These are phyloP conservation scores for Cyprinodon variegatus DNA, from an alignment of 2,113 vertebrate species.

Conservation along the genomic window DNA sequence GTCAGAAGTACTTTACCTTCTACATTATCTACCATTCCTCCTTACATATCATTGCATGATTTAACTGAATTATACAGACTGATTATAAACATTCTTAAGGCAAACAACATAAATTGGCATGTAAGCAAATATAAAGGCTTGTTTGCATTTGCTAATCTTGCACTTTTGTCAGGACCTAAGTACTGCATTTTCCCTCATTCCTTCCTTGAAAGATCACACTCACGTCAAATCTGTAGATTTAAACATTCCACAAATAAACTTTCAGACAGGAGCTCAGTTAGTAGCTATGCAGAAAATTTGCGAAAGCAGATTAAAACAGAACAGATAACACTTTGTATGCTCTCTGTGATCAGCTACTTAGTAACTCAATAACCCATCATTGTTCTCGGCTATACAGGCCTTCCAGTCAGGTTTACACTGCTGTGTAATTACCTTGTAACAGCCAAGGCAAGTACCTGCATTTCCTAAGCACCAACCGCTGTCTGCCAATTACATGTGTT, in stretches of 20 bases:
- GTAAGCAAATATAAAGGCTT: neutral
- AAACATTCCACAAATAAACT: slow-evolving; percentile 1
- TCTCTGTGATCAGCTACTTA: slow-evolving; percentile 48
- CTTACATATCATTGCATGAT: no score
- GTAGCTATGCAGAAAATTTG: neutral
- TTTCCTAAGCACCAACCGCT: slow-evolving; percentile 54
- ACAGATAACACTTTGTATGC: slow-evolving; percentile 27
- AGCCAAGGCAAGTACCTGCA: slow-evolving; percentile 63
- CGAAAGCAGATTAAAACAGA: neutral
- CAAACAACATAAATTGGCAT: neutral
- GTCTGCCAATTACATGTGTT: slow-evolving; percentile 61
- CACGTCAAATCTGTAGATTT: neutral
- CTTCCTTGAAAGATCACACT: neutral
- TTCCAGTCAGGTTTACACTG: slow-evolving; percentile 50
- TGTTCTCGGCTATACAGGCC: slow-evolving; percentile 46
- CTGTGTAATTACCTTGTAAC: slow-evolving; percentile 70
- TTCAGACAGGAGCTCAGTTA: neutral
- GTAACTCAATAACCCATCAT: slow-evolving; percentile 35
- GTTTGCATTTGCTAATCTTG: neutral
- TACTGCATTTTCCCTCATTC: neutral
- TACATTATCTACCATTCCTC: no score
- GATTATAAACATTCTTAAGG: neutral
- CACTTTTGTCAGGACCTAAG: neutral
- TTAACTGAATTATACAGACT: neutral
- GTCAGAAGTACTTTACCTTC: no score